Evolutionary conservation across 2,113 vertebrate genomes (phyloP).

Genomic region (Polypterus bichir): DNA sequence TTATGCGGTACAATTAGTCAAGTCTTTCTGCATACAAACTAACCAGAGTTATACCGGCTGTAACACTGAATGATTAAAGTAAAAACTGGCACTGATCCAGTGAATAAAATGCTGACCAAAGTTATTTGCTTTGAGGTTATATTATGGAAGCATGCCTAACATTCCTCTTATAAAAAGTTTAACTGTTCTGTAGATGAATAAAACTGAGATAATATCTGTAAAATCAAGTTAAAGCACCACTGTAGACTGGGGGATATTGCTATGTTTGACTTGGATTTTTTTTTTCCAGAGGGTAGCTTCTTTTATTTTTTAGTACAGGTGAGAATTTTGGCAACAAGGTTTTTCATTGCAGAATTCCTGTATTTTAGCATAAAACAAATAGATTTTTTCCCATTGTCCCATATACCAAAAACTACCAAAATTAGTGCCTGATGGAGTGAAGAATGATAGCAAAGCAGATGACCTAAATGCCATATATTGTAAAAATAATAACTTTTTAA

Average conservation of each 20-base stretch:
- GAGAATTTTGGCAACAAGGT: too few species aligned
- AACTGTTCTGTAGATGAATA: too few species aligned
- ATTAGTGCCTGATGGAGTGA: too few species aligned
- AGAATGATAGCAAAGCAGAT: too few species aligned
- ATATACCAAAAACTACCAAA: too few species aligned
- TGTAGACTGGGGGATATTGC: slow-evolving; percentile 1
- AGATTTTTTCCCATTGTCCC: too few species aligned
- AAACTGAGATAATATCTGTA: not conserved
- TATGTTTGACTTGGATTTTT: slow-evolving; percentile 1
- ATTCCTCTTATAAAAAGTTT: not conserved
- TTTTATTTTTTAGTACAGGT: too few species aligned
- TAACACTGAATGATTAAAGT: not conserved
- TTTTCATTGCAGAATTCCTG: too few species aligned
- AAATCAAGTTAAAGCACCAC: not conserved
- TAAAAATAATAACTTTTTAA: too few species aligned
- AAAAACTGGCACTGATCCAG: slow-evolving; percentile 10
- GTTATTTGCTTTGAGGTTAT: slow-evolving; percentile 21
- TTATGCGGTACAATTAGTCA: too few species aligned
- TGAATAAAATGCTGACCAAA: slow-evolving; percentile 4
- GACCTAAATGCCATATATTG: not conserved
- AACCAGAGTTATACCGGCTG: slow-evolving; percentile 6
- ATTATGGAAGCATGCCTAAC: slow-evolving; percentile 16
- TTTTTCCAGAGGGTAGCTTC: not conserved
- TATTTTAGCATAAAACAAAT: too few species aligned
- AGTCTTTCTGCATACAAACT: not conserved